Evolutionary conservation across 1,140 invertebrate genomes (phyloP).

Genomic region (Achroia grisella): DNA sequence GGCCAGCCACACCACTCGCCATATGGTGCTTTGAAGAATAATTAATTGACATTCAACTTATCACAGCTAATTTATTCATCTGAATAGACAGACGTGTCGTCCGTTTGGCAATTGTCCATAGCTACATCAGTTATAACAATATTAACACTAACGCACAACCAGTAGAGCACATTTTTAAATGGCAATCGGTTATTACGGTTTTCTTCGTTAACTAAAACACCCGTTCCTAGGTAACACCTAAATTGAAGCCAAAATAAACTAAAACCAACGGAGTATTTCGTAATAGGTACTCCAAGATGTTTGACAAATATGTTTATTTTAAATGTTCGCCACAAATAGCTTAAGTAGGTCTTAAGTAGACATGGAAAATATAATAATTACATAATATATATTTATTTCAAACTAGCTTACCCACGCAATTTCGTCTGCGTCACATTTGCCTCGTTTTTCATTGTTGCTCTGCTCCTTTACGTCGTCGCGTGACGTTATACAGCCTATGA

Average conservation of each 20-base stretch:
- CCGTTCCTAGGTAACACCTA: constrained; percentile 52
- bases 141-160: constrained; percentile 8
- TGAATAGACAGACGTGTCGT: constrained; percentile 62
- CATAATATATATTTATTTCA: too few species aligned
- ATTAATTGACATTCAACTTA: constrained; percentile 73
- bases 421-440: too few species aligned
- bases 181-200: constrained; percentile 17
- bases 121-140: constrained; percentile 8
- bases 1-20: constrained; percentile 31
- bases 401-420: too few species aligned
- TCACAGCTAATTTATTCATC: constrained; percentile 72
- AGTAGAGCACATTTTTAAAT: constrained; percentile 21
- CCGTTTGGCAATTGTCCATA: constrained; percentile 61
- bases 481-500: too few species aligned
- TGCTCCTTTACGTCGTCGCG: too few species aligned
- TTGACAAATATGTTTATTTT: constrained; percentile 34
- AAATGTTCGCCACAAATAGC: constrained; percentile 33
- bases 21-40: constrained; percentile 72
- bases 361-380: too few species aligned
- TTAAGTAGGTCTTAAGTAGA: background rate
- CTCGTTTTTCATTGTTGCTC: too few species aligned
- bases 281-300: constrained; percentile 37
- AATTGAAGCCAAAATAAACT: constrained; percentile 69
- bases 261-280: constrained; percentile 54
- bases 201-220: constrained; percentile 47